Base-by-base conservation (phyloP, 2,888 invertebrate species). In the Thereva unica region DNA sequence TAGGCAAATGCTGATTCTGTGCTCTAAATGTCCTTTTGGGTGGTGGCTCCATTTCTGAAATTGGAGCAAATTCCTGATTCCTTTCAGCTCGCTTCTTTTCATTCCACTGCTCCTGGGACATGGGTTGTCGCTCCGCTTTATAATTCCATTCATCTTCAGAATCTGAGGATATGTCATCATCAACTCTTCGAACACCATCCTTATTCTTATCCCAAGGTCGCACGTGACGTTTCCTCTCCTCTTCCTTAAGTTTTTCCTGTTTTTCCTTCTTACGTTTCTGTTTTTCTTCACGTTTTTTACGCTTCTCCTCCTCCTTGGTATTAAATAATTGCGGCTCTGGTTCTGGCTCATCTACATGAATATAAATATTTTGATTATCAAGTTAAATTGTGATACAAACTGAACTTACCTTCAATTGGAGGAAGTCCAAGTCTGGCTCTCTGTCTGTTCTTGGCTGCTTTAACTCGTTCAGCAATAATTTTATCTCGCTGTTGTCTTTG, bases 1-100 rank as follows among this genome's bases (percentile, higher is more conserved):
- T 23, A 23, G 49, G 40, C 37, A 50, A n/a, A 49, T 50, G 7
- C 4, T 50, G 10, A 10, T 23, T 12, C n/a, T 54, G 63, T n/a
- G 55, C 45, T 42, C 75, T 83, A 82, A 73, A 83, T 78, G 44
- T 77, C 70, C 66, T 63, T 8, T 35, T 49, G 8, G 54, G 42
- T 10, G 65, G 38, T 12, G 68, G 49, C 35, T 61, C 55, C 10
- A 77, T 75, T 0, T 71, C 64, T 3, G 72, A 55, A 4, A 63
- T 84, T 4, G 95, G 95, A 1, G 92, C 94, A 81, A 95, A 95
- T 78, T 94, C 93, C 0, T 84, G 75, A 35, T 83, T 82, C 71
- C 95, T 84, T 75, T 91, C 89, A 63, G 82, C 82, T 71, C 95
- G 84, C 76, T 91, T 87, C 74, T 89, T 88, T 40, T 78, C 78